These are phyloP conservation scores for Penaeus vannamei DNA, from an alignment of 1,140 invertebrate species.

Conservation along the genomic window DNA sequence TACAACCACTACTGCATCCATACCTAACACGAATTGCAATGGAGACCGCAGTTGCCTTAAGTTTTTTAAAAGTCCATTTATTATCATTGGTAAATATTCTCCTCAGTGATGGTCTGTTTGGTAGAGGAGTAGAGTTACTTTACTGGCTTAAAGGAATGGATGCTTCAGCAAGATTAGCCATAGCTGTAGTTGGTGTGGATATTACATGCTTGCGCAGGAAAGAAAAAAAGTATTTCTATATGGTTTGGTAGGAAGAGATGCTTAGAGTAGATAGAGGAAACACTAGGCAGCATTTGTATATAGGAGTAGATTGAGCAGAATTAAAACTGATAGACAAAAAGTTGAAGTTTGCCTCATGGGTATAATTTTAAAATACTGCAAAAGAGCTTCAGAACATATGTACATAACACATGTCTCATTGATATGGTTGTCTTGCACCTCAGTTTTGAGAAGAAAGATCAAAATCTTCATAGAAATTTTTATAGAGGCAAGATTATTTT, in stretches of 20 bases:
- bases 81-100: conserved; percentile 69
- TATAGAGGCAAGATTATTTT: too few relatives aligned
- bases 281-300: conserved; percentile 3
- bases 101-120: conserved; percentile 44
- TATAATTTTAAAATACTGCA: conserved; percentile 4
- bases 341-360: background rate
- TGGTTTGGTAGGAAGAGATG: too few relatives aligned
- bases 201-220: conserved; percentile 20
- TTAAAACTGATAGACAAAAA: background rate
- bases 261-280: background rate
- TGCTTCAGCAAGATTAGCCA: background rate
- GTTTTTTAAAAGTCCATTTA: conserved; percentile 75
- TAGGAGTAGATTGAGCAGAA: background rate
- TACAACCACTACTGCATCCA: conserved; percentile 12
- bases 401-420: conserved; percentile 39
- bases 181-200: conserved; percentile 4
- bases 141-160: conserved; percentile 42
- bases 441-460: background rate
- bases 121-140: conserved; percentile 9
- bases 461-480: background rate
- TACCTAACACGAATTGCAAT: conserved; percentile 73
- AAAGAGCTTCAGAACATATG: conserved; percentile 22
- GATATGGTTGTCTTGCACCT: conserved; percentile 40
- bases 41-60: conserved; percentile 79
- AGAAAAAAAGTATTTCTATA: background rate